Percentiles rank a stretch among this genome's conserved stretches.
These are phyloP conservation scores for Danio choprae DNA, from an alignment of 2,797 vertebrate species.

Conservation along the genomic window DNA sequence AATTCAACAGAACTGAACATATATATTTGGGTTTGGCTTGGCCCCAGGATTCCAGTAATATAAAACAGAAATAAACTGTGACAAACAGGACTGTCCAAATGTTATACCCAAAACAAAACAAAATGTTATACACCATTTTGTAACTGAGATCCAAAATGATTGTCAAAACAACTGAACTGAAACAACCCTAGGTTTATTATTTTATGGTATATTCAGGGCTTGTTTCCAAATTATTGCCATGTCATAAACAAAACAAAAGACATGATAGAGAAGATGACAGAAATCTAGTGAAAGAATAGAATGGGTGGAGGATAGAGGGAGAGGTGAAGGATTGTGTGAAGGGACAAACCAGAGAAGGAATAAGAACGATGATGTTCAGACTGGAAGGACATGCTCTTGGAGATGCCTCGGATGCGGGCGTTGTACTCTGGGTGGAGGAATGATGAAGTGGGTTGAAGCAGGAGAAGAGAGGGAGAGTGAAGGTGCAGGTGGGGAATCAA, in stretches of 20 bases:
- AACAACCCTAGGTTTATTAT: background rate
- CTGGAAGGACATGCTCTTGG: conserved; percentile 76
- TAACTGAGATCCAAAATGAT: background rate
- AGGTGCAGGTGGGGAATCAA: conserved; percentile 62
- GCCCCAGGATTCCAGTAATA: background rate
- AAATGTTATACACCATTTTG: background rate
- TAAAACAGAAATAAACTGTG: background rate
- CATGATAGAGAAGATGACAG: background rate
- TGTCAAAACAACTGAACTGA: too few relatives aligned
- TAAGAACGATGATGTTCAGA: conserved; percentile 89
- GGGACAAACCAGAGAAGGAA: conserved; percentile 92
- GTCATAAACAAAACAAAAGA: conserved; percentile 1
- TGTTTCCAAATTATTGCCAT: background rate
- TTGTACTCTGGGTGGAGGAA: conserved; percentile 78
- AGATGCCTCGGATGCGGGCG: conserved; percentile 83
- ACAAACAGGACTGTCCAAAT: background rate
- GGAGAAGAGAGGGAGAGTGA: conserved; percentile 72
- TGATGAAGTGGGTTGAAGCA: conserved; percentile 45
- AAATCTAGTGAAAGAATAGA: conserved; percentile 1
- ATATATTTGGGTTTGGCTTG: too few relatives aligned
- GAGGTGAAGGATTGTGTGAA: conserved; percentile 58
- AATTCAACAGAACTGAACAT: too few relatives aligned
- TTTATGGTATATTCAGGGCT: background rate
- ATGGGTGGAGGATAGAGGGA: conserved; percentile 32
- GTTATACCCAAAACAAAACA: too few relatives aligned